Conservation (phyloP, 2,113 vertebrate species). For the Motacilla alba region DNA sequence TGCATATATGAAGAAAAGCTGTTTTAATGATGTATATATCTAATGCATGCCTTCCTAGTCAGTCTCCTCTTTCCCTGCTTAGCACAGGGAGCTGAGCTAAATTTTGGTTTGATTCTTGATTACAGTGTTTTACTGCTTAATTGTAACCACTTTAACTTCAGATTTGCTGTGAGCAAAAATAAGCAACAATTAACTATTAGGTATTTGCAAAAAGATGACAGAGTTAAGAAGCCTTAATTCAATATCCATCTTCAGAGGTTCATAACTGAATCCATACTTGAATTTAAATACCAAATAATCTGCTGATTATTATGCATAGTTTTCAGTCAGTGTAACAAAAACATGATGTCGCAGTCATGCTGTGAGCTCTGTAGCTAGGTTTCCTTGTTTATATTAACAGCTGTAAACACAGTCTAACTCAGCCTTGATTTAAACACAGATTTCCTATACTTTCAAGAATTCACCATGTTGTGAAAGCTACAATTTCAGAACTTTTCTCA, state of each 20-base stretch:
- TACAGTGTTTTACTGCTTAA: constrained; percentile 35
- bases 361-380: constrained; percentile 68
- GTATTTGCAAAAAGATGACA: constrained; percentile 35
- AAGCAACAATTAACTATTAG: constrained; percentile 20
- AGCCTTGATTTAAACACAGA: constrained; percentile 65
- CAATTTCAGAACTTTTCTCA: constrained; percentile 52
- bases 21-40: constrained; percentile 44
- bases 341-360: constrained; percentile 73
- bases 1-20: constrained; percentile 33
- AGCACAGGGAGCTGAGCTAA: background rate
- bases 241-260: constrained; percentile 64
- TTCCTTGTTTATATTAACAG: constrained; percentile 78
- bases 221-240: constrained; percentile 51
- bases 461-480: constrained; percentile 17
- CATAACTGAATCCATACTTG: constrained; percentile 71
- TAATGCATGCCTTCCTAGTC: constrained; percentile 33
- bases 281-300: constrained; percentile 76
- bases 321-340: constrained; percentile 78
- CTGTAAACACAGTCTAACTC: constrained; percentile 75
- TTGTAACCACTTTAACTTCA: constrained; percentile 10
- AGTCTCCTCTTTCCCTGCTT: background rate
- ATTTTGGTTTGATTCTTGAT: constrained; percentile 24
- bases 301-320: constrained; percentile 79
- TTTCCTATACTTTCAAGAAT: constrained; percentile 64
- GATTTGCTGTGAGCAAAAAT: background rate